Base-by-base conservation (phyloP, 2,113 vertebrate genomes). In the Heptranchias perlo region DNA sequence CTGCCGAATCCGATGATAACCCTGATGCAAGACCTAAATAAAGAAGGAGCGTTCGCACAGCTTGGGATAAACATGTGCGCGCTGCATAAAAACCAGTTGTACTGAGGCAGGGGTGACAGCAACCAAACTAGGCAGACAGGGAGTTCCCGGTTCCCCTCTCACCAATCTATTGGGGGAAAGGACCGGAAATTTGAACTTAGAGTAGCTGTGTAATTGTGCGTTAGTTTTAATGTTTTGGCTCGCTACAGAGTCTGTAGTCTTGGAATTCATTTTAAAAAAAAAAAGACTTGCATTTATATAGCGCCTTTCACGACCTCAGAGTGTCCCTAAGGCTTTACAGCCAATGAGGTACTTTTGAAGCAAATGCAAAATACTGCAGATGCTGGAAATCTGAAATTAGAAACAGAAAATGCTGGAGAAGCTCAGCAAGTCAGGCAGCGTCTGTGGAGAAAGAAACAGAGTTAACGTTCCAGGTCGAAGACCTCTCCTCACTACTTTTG, bases 1-100 rank as follows among this genome's bases (percentile, higher is more conserved):
- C 39, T 67, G 25, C 94, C 64, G 28, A 95, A 52, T 73, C 65
- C 64, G 44, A 31, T 5, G 31, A 95, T 69, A 69, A 52, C 44
- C 4, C 94, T 95, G 94, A 73, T 35, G 94, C 64, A 69, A 49
- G 94, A 31, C 65, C 94, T 95, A 95, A 95, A 95, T 69, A 95
- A 95, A 95, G 94, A 52, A 95, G 58, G 35, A 93, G 18, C 89
- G 5, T 64, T 44, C 35, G 49, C 89, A 62, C 89, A 93, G 58
- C 89, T 39, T 64, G 89, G 58, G 47, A 73, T 52, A 67, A 95
- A 95, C 94, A 91, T 91, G 62, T 52, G 64, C 35, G 28, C 13
- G 47, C 13, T 49, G 65, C 65, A 95, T 47, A 49, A 64, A 94
- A 25, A 94, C 62, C 44, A 13, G 10, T 49, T 28, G 35, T 73